Evolutionary conservation across 2,113 vertebrate genomes (phyloP), one percentile per base, ranked within the genome.

Genomic region (Odontesthes bonariensis): DNA sequence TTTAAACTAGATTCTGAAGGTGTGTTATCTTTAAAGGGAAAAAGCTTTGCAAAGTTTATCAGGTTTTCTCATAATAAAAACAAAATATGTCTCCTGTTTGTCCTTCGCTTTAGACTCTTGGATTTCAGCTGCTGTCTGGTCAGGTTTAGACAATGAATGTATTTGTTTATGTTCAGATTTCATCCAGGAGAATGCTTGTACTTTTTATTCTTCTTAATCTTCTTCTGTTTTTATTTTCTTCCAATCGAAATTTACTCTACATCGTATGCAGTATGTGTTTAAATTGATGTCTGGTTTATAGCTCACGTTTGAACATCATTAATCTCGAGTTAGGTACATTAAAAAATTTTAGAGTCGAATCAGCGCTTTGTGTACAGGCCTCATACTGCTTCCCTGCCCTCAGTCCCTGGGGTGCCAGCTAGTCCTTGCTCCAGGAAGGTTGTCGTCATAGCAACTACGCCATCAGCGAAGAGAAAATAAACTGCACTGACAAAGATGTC

Each of bases 371-470:
- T 62, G 58, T 52, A 53, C 60, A 62, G 44, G 54, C 55, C 66
- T 59, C 17, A 44, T 1, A 46, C 35, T 49, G 46, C 59, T 56
- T 73, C 59, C 32, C 40, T 69, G 60, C 23, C 57, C 79, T 31
- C 70, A n/a, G 53, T 91, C 91, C 87, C 85, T 44, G 23, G 86
- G 84, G 89, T 90, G 76, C 88, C 89, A 85, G 79, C 52, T 75
- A 81, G 90, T 88, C 90, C 89, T 91, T 91, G 88, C 82, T 82
- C 86, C 82, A 53, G 72, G 87, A 93, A 90, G 88, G 88, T 70
- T 90, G 92, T 95, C 85, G 88, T 93, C 94, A 95, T 93, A 91
- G 86, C 91, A 95, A 94, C 95, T 86, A 88, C 82, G 75, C 88
- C 90, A 93, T 93, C 88, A 89, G 73, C 42, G 38, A 58, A 23